These are phyloP conservation scores for Paralvinella palmiformis DNA, from an alignment of 1,140 invertebrate genomes.

Conservation along the genomic window DNA sequence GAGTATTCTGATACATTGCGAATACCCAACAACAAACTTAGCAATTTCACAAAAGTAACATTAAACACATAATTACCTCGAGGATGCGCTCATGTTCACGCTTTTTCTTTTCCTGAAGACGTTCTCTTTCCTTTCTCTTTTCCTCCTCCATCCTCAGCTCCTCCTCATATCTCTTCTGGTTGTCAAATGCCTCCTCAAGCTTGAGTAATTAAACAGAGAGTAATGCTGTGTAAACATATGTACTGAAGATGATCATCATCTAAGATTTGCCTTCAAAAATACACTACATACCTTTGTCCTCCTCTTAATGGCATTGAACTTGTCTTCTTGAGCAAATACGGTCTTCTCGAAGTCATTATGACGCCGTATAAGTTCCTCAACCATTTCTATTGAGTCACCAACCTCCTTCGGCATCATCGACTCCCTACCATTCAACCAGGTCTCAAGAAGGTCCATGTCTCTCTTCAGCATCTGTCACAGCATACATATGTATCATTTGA, in stretches of 20 bases:
- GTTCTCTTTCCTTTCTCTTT: conserved; percentile 68
- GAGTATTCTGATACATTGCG: too few species aligned
- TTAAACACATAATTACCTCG: too few species aligned
- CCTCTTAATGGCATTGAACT: conserved; percentile 82
- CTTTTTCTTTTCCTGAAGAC: conserved; percentile 70
- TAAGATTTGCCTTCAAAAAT: neutral
- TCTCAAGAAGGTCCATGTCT: conserved; percentile 90
- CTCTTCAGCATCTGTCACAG: conserved; percentile 73
- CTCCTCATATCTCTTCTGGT: conserved; percentile 67
- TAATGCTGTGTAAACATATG: neutral
- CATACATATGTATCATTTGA: too few species aligned
- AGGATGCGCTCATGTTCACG: conserved; percentile 80
- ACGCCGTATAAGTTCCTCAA: conserved; percentile 95
- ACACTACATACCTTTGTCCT: conserved; percentile 67
- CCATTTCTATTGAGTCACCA: conserved; percentile 90
- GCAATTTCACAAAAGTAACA: too few species aligned
- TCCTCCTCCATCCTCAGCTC: conserved; percentile 66
- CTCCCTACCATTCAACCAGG: conserved; percentile 96
- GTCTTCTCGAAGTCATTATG: conserved; percentile 99
- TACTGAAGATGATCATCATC: too few species aligned
- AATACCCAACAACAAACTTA: too few species aligned
- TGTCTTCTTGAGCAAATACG: conserved; percentile 92
- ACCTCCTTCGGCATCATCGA: conserved; percentile 87
- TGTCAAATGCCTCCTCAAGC: conserved; percentile 74
- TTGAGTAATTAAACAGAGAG: conserved; percentile 30